Conservation (phyloP, 2,888 invertebrate species). For the Tipula confusa region DNA sequence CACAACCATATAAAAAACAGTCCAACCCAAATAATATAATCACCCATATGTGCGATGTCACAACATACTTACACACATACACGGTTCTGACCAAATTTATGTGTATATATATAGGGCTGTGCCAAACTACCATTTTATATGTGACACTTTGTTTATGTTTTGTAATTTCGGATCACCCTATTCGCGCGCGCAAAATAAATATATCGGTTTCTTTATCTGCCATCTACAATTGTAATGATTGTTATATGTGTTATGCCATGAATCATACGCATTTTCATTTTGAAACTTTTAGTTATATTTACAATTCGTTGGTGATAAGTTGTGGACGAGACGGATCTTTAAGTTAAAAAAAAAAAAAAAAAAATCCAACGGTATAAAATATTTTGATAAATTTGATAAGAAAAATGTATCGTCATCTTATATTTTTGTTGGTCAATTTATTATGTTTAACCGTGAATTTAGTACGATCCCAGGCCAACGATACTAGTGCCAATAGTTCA, state of each 20-base stretch:
- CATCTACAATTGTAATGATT: not conserved
- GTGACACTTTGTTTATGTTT: not conserved
- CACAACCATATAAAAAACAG: not conserved
- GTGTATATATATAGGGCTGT: not conserved
- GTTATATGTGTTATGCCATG: not conserved
- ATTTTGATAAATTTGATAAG: not conserved
- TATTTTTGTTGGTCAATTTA: not conserved
- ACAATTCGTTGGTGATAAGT: not conserved
- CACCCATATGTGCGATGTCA: not conserved
- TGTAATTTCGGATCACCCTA: not conserved
- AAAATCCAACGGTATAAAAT: not conserved
- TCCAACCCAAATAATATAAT: not conserved
- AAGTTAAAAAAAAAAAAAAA: not conserved
- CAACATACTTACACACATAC: not conserved
- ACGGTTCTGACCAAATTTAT: not conserved
- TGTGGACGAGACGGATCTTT: not conserved
- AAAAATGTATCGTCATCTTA: not conserved
- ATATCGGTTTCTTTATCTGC: not conserved
- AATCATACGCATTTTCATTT: not conserved
- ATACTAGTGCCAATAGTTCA: not conserved
- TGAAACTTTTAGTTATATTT: not conserved
- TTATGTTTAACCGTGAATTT: not conserved
- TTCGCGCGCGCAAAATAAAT: not conserved
- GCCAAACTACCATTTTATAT: not conserved
- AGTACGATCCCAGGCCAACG: not conserved